Base-by-base conservation (phyloP, 2,888 invertebrate genomes). In the Gryllus longicercus region DNA sequence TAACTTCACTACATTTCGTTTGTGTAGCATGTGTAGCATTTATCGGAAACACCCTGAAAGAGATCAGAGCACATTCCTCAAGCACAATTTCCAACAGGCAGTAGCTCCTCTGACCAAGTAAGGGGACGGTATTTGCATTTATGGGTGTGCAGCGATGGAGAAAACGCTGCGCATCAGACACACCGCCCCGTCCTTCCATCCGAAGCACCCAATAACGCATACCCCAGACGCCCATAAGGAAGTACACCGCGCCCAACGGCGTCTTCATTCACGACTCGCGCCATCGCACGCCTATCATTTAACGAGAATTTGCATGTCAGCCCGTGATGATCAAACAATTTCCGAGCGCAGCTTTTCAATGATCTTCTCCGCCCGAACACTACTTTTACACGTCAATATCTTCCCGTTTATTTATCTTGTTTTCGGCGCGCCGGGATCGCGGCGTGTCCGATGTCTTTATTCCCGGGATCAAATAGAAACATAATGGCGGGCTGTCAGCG, bases 371-470 rank as follows among this genome's bases (percentile, higher is more conserved):
- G n/a, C 8, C 8, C 63, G n/a, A 63, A 14, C 16, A 63, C 63
- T n/a, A 63, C 63, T n/a, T 63, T 63, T 18, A n/a, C 63, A n/a
- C 63, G 63, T 14, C 63, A 63, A 63, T 63, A 63, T 63, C 14
- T 63, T 63, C 16, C 8, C n/a, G 63, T 63, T 63, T 63, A 63
- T 63, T 14, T n/a, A 63, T 63, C 14, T 63, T 63, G 63, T 63
- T 63, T 14, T 63, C 38, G 63, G 63, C 63, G 16, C 14, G 63
- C 63, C 16, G 63, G 63, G 63, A 18, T 14, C n/a, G 16, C 8
- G 63, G 63, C 63, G n/a, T 63, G 63, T 63, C 63, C 16, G 63
- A 63, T 63, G 63, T 18, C 63, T 63, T 63, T 63, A 63, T 63
- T 63, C n/a, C 63, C 16, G n/a, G 63, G 63, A 63, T 63, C 63